Evolutionary conservation across 1,140 invertebrate genomes (phyloP), one percentile per base, ranked within the genome.

Genomic region (Gerris buenoi): DNA sequence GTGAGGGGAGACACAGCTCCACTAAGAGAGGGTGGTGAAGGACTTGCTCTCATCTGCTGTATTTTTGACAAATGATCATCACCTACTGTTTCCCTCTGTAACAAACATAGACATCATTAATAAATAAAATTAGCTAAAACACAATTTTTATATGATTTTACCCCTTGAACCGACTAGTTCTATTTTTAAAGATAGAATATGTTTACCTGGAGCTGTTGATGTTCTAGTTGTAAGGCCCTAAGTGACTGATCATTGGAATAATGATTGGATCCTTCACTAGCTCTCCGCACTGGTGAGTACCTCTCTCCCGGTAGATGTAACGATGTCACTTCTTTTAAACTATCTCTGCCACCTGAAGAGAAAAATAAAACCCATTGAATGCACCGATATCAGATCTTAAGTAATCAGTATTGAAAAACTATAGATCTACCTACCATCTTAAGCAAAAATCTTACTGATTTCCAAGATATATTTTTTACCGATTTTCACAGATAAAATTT

Each of bases 231-330:
- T 3, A 71, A 58, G 22, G 69, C 69, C 18, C 71, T 26, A 14
- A 71, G 64, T 2, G 69, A 63, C 27, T 71, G 67, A 2, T 66
- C 60, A 59, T 27, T 22, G 58, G 18, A n/a, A 28, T 58, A 65
- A 46, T 72, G 65, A 27, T 64, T 67, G 2, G 65, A 69, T 25
- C 72, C 88, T 79, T 94, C 93, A 68, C 89, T 92, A 27, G 92
- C 92, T 71, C 94, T 81, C 58, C 94, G 82, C 15, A 95, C 92
- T 0, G 91, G 92, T 68, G 90, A 93, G 76, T 92, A 96, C 65
- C 93, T 82, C 78, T 93, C 91, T 46, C 82, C 82, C 67, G 84
- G 82, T 61, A 78, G 77, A 76, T 84, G 71, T n/a, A 68, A 62
- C 15, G 67, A 69, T 23, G 68, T 79, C 1, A 77, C 70, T 64